phyloP scores from a whole-genome alignment of 2,113 vertebrate species.

The Pampusana beccarii region DNA sequence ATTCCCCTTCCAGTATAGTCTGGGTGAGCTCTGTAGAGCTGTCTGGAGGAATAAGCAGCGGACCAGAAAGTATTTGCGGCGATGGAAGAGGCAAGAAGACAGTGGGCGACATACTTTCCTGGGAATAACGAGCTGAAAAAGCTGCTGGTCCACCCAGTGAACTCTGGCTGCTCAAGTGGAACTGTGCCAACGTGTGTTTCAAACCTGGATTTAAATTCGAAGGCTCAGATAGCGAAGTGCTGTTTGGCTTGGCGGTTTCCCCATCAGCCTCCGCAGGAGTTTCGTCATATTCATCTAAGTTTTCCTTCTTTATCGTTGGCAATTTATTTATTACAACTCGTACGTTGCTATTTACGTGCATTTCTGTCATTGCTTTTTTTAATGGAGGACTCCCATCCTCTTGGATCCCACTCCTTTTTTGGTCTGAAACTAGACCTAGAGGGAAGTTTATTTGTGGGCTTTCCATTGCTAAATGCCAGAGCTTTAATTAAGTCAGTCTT shows the following conservation, averaged over 20 bases:
- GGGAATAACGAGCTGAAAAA: conserved; percentile 91
- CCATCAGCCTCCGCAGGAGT: conserved; percentile 67
- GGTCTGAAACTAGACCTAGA: conserved; percentile 70
- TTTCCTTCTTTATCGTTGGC: conserved; percentile 90
- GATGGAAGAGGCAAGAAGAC: conserved; percentile 89
- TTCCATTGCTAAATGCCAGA: conserved; percentile 80
- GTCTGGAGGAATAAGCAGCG: conserved; percentile 93
- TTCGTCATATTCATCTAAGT: conserved; percentile 81
- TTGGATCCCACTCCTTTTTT: conserved; percentile 79
- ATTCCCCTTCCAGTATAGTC: conserved; percentile 92
- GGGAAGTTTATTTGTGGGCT: conserved; percentile 82
- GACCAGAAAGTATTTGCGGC: conserved; percentile 90
- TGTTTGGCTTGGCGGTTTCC: conserved; percentile 71
- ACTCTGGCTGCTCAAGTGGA: conserved; percentile 97
- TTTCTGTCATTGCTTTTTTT: conserved; percentile 92
- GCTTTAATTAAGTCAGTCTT: conserved; percentile 48
- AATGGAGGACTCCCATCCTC: conserved; percentile 85
- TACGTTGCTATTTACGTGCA: conserved; percentile 81
- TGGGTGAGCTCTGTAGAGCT: conserved; percentile 97
- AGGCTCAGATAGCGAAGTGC: conserved; percentile 78
- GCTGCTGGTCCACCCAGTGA: conserved; percentile 95
- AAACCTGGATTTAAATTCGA: conserved; percentile 94
- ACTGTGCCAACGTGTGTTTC: conserved; percentile 96
- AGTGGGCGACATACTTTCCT: conserved; percentile 84
- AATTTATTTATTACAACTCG: conserved; percentile 78